Percentiles rank a stretch among this genome's conserved stretches.
Conservation (phyloP, 2,113 vertebrate genomes). For the Tetrao urogallus region DNA sequence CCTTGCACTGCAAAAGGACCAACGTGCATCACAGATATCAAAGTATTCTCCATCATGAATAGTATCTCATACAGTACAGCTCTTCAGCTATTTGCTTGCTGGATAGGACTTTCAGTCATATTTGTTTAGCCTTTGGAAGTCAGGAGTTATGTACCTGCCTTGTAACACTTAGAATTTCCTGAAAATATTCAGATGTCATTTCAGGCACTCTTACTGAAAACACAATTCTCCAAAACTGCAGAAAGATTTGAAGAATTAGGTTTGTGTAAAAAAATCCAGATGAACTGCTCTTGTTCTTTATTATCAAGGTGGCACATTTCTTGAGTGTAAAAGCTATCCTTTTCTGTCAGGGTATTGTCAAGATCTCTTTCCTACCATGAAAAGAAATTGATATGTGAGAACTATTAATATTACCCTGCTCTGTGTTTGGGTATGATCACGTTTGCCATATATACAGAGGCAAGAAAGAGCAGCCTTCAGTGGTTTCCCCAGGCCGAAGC, state of each 20-base stretch:
- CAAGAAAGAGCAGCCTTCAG: neutral
- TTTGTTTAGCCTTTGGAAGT: neutral
- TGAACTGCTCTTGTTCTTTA: neutral
- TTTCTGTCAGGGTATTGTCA: neutral
- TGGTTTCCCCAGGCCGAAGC: neutral
- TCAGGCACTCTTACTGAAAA: neutral
- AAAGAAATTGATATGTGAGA: neutral
- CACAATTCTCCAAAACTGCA: neutral
- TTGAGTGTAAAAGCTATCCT: neutral
- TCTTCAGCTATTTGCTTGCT: neutral
- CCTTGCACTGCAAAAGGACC: slow-evolving; percentile 8
- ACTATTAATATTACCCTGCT: neutral
- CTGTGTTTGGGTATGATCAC: neutral
- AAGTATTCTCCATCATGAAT: neutral
- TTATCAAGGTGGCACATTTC: neutral
- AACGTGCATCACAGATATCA: neutral
- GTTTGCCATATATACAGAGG: neutral
- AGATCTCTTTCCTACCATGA: neutral
- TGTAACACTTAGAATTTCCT: neutral
- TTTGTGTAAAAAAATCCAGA: neutral
- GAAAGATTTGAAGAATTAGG: neutral
- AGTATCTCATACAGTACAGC: neutral
- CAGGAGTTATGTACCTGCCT: neutral
- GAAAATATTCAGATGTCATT: neutral
- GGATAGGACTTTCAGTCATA: neutral